A percentile compares a stretch with the other conserved stretches of the same genome.
These are phyloP conservation scores for Sphyrna mokarran DNA, from an alignment of 2,113 vertebrate genomes.

Conservation along the genomic window DNA sequence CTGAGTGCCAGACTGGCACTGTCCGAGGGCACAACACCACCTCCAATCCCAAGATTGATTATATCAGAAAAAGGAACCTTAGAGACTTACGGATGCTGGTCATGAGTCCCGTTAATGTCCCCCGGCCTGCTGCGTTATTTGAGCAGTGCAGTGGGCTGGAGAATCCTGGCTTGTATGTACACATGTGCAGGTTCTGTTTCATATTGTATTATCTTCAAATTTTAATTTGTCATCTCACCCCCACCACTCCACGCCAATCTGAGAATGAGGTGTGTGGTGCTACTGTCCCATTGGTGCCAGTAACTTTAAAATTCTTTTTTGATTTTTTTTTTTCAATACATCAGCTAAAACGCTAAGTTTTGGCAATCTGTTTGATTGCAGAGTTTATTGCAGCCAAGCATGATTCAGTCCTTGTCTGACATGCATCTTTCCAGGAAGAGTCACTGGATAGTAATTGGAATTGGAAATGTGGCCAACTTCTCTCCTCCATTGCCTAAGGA, in stretches of 20 bases:
- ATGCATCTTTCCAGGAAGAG: not conserved
- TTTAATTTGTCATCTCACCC: not conserved
- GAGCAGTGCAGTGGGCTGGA: too few relatives aligned
- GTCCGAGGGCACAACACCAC: too few relatives aligned
- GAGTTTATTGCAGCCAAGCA: not conserved
- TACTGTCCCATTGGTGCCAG: not conserved
- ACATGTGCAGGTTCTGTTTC: not conserved
- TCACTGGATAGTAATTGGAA: not conserved
- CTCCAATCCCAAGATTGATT: too few relatives aligned
- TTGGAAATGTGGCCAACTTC: not conserved
- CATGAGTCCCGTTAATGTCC: too few relatives aligned
- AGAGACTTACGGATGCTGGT: too few relatives aligned
- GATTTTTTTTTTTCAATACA: not conserved
- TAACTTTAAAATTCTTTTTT: not conserved
- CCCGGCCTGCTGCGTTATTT: too few relatives aligned
- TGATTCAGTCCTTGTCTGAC: not conserved
- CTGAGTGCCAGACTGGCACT: too few relatives aligned
- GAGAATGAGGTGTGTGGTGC: not conserved
- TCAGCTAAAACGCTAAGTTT: not conserved
- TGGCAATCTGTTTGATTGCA: not conserved
- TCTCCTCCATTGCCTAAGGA: not conserved
- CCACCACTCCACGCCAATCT: not conserved
- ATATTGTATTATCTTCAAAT: not conserved
- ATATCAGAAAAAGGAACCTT: too few relatives aligned
- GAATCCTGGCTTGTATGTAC: not conserved